Conservation (phyloP, 2,797 vertebrate genomes). For the Podarcis siculus region DNA sequence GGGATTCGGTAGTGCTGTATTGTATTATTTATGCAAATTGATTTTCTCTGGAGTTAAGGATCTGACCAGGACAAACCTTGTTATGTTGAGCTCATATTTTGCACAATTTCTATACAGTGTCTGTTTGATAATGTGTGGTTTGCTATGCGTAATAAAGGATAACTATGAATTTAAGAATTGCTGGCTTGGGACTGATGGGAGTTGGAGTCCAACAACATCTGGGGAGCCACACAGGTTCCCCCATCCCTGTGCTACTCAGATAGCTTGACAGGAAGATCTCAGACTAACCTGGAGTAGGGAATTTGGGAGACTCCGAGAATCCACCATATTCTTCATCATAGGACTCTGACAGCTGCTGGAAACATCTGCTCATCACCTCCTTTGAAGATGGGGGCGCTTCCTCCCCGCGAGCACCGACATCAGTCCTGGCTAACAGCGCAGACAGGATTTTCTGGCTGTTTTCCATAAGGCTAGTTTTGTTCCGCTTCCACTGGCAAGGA, state of each 20-base stretch:
- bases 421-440: slow-evolving; percentile 80
- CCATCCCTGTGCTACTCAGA: fast-evolving
- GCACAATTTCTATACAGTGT: too few relatives aligned
- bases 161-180: too few relatives aligned
- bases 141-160: too few relatives aligned
- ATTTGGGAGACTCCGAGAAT: slow-evolving; percentile 90
- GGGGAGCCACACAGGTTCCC: neutral
- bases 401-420: slow-evolving; percentile 78
- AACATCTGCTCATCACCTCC: slow-evolving; percentile 85
- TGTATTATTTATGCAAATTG: too few relatives aligned
- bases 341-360: slow-evolving; percentile 87
- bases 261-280: neutral
- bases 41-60: too few relatives aligned
- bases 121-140: too few relatives aligned
- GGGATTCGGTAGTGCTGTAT: too few relatives aligned
- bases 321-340: slow-evolving; percentile 93
- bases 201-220: neutral
- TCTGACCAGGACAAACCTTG: too few relatives aligned
- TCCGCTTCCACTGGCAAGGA: slow-evolving; percentile 85
- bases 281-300: slow-evolving; percentile 89
- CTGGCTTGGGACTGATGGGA: neutral
- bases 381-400: slow-evolving; percentile 78
- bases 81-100: too few relatives aligned
- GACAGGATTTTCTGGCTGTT: slow-evolving; percentile 86
- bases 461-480: slow-evolving; percentile 84